Percentiles rank a stretch among this genome's conserved stretches.
Conservation (phyloP, 30 jellyfish, hydroid and myxozoan genomes). For the Hydractinia symbiolongicarpus region DNA sequence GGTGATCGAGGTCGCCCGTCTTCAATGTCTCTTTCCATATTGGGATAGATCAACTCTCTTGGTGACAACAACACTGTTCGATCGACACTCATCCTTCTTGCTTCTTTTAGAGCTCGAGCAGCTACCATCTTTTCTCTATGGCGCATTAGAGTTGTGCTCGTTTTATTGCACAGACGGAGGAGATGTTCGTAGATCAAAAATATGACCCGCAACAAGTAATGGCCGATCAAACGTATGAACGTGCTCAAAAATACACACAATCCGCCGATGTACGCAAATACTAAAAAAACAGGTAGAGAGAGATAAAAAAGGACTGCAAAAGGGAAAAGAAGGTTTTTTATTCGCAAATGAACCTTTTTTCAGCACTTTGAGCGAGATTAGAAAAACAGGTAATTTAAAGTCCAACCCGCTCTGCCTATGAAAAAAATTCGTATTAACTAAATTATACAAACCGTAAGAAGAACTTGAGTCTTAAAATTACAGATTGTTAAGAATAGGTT, state of each 20-base stretch:
- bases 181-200: conserved; percentile 25
- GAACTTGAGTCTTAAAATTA: no score
- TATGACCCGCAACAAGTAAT: conserved; percentile 55
- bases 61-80: background rate
- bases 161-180: conserved; percentile 26
- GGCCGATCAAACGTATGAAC: conserved; percentile 66
- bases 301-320: background rate
- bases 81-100: conserved; percentile 13
- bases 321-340: no score
- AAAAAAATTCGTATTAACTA: no score
- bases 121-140: conserved; percentile 25
- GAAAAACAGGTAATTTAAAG: no score
- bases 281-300: conserved; percentile 25
- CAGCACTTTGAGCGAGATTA: no score
- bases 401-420: no score
- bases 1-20: conserved; percentile 16
- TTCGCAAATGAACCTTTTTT: no score
- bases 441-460: no score
- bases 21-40: conserved; percentile 15
- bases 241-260: conserved; percentile 87
- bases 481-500: no score
- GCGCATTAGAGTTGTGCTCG: conserved; percentile 23
- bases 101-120: conserved; percentile 10
- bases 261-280: conserved; percentile 92
- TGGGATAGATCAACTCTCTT: background rate